These are phyloP conservation scores for Chauna torquata DNA, from an alignment of 2,113 vertebrate species.

Conservation along the genomic window DNA sequence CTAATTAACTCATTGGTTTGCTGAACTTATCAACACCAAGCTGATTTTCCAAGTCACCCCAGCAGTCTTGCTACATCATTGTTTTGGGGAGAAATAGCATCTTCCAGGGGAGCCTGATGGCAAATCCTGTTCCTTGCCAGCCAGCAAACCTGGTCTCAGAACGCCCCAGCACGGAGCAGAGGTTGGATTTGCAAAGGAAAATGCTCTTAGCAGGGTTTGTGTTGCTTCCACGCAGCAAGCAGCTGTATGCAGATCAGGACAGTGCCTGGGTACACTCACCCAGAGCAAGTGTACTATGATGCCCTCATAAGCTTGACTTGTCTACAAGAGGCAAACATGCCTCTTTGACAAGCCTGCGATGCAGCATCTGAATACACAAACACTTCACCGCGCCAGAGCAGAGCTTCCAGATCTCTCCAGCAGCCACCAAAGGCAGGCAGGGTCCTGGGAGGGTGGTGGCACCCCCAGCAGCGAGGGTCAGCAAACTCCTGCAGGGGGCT, in stretches of 20 bases:
- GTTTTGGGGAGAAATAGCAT: neutral
- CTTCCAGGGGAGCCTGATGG: neutral
- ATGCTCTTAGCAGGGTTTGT: neutral
- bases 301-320: conserved; percentile 17
- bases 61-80: neutral
- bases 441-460: neutral
- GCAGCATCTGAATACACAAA: neutral
- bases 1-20: neutral
- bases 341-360: neutral
- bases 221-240: neutral
- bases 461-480: neutral
- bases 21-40: neutral
- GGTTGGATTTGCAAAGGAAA: neutral
- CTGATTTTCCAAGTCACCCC: neutral
- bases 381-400: neutral
- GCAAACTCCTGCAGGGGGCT: neutral
- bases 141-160: neutral
- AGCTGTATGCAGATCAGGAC: neutral
- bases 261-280: accelerated
- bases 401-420: neutral
- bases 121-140: neutral
- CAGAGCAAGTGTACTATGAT: neutral
- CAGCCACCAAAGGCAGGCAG: neutral
- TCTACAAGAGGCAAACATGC: neutral
- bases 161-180: neutral